Conservation (phyloP, 2,113 vertebrate genomes). For the Reinhardtius hippoglossoides region DNA sequence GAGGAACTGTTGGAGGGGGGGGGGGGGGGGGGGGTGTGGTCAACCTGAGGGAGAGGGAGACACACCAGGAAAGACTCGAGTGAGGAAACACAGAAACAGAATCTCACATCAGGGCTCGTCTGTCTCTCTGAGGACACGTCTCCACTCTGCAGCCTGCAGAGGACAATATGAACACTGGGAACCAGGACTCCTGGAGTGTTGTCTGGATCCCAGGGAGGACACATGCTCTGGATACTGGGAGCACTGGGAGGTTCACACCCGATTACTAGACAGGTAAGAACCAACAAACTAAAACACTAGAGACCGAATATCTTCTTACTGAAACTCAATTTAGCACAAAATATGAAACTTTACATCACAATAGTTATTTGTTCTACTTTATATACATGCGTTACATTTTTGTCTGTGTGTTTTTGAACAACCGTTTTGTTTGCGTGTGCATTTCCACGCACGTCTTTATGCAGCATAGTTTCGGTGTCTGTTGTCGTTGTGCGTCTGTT, state of each 20-base stretch:
- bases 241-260: conserved; percentile 9
- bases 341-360: too few species aligned
- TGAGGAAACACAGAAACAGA: background rate
- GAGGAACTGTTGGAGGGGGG: background rate
- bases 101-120: background rate
- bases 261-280: conserved; percentile 4
- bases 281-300: background rate
- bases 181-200: background rate
- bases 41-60: conserved; percentile 22
- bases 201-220: background rate
- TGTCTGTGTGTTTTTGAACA: too few species aligned
- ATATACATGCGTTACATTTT: too few species aligned
- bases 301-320: too few species aligned
- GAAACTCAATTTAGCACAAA: too few species aligned
- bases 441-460: too few species aligned
- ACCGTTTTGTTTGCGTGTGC: too few species aligned
- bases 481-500: background rate
- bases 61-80: background rate
- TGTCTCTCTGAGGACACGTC: background rate
- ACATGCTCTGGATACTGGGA: background rate
- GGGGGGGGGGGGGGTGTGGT: conserved; percentile 1
- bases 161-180: conserved; percentile 5
- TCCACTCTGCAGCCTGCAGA: background rate
- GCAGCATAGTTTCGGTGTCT: background rate
- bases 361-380: background rate